phyloP scores from a whole-genome alignment of 2,797 vertebrate genomes.

The Molossus alvarezi region DNA sequence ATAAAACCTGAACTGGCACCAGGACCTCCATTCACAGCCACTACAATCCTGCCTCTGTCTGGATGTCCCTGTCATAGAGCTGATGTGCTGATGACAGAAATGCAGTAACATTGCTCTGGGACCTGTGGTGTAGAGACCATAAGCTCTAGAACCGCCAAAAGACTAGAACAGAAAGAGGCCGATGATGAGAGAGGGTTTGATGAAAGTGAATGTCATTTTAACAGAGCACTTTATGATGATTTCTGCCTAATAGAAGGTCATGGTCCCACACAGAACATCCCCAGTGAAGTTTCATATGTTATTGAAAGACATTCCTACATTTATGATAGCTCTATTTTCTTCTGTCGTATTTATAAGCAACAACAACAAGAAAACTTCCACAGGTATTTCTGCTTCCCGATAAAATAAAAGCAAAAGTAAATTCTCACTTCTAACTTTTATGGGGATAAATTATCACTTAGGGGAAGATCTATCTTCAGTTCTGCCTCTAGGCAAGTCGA shows the following conservation, averaged over 20 bases:
- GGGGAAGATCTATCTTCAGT: constrained; percentile 20
- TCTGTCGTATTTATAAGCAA: constrained; percentile 15
- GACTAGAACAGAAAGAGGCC: background rate
- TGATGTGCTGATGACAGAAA: background rate
- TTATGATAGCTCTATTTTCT: background rate
- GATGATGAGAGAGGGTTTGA: background rate
- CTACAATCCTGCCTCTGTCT: background rate
- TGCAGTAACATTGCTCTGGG: background rate
- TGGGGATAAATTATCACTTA: constrained; percentile 5
- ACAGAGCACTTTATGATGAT: background rate
- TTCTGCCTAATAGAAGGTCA: background rate
- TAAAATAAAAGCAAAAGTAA: constrained; percentile 52
- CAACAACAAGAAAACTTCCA: constrained; percentile 39
- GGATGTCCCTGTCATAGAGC: background rate
- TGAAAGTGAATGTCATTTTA: background rate
- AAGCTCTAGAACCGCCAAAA: background rate
- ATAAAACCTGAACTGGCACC: background rate
- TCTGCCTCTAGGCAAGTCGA: constrained; percentile 5
- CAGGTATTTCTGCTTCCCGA: background rate
- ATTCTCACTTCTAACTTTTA: background rate
- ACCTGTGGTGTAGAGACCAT: background rate
- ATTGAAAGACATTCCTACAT: background rate
- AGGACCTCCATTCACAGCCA: background rate
- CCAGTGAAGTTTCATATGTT: background rate
- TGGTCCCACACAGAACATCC: background rate